A percentile compares a stretch with the other conserved stretches of the same genome.
Evolutionary conservation across 2,113 vertebrate species (phyloP).

Genomic region (Macquaria ambigua): DNA sequence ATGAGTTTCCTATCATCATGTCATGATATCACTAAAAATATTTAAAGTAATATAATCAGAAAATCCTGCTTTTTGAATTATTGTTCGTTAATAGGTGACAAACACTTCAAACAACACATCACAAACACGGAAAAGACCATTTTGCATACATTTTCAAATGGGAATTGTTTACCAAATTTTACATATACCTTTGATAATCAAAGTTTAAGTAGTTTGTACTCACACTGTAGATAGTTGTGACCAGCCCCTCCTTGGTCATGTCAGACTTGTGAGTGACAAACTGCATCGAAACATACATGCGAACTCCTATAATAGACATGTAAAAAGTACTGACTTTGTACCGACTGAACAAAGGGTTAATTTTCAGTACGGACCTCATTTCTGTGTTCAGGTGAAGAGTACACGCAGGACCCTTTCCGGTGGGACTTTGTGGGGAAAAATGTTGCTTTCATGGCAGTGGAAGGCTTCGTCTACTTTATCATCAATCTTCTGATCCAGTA

Average conservation of each 20-base stretch:
- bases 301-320: neutral
- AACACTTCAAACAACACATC: too few species aligned
- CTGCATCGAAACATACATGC: too few species aligned
- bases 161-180: accelerated
- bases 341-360: constrained; percentile 1
- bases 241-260: too few species aligned
- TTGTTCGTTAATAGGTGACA: neutral
- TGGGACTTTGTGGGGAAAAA: constrained; percentile 97
- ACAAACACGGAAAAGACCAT: neutral
- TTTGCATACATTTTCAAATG: neutral
- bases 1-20: neutral
- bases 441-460: constrained; percentile 90
- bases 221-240: neutral
- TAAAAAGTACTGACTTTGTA: constrained; percentile 9
- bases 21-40: neutral
- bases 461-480: constrained; percentile 90
- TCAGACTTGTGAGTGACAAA: too few species aligned
- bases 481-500: constrained; percentile 93
- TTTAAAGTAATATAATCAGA: neutral
- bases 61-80: neutral
- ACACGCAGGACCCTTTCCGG: constrained; percentile 87
- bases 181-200: neutral
- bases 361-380: neutral
- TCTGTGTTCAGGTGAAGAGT: constrained; percentile 89
- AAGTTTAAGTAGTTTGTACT: neutral